These are phyloP conservation scores for Leucophenga montana DNA, from an alignment of 2,888 invertebrate genomes.

Conservation along the genomic window DNA sequence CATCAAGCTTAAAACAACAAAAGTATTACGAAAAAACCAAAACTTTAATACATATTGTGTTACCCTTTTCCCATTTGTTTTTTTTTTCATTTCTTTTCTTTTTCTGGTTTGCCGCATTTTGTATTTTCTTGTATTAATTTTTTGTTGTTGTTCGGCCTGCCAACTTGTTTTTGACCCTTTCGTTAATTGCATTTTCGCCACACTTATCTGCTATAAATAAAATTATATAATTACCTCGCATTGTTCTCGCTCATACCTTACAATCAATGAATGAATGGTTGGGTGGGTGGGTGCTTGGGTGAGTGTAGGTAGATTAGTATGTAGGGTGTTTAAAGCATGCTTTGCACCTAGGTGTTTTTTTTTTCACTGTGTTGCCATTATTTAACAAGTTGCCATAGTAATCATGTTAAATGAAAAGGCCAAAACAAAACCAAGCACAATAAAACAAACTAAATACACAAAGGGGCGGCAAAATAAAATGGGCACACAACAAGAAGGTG, in stretches of 20 bases:
- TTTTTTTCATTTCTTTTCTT: conserved; percentile 28
- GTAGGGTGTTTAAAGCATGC: neutral
- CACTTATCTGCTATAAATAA: conserved; percentile 66
- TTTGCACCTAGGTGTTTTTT: too few relatives aligned
- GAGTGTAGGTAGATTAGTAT: conserved; percentile 1
- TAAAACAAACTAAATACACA: neutral
- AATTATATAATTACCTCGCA: conserved; percentile 66
- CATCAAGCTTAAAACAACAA: neutral
- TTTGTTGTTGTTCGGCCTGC: conserved; percentile 63
- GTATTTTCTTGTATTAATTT: conserved; percentile 28
- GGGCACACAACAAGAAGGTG: neutral
- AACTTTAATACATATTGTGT: conserved; percentile 9
- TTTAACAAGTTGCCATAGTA: conserved; percentile 62
- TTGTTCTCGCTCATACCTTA: conserved; percentile 40
- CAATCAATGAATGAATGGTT: neutral
- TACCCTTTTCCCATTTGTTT: neutral
- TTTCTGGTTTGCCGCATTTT: conserved; percentile 28
- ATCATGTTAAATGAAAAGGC: conserved; percentile 14
- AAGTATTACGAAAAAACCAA: neutral
- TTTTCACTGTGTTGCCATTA: conserved; percentile 51
- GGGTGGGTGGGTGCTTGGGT: neutral
- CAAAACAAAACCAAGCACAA: conserved; percentile 22
- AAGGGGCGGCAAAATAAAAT: neutral
- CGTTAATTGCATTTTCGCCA: conserved; percentile 49
- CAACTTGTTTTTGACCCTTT: conserved; percentile 42